Percentiles rank a stretch among this genome's conserved stretches.
These are phyloP conservation scores for Montipora cactus DNA, from an alignment of 64 coral and sea anemone species.

Conservation along the genomic window DNA sequence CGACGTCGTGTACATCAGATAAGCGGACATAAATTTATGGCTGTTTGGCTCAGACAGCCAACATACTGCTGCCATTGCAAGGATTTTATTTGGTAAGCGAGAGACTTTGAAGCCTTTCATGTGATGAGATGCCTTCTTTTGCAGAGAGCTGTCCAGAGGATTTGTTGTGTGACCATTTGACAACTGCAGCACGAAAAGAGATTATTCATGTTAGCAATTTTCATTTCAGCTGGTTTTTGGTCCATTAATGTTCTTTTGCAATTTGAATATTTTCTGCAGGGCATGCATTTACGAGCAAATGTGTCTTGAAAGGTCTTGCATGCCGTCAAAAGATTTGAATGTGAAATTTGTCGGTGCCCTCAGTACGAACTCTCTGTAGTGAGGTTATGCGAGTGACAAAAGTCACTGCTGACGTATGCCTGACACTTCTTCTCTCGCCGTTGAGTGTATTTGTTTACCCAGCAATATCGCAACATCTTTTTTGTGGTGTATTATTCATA, in stretches of 20 bases:
- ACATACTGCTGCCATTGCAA: slow-evolving; percentile 98
- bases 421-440: slow-evolving; percentile 46
- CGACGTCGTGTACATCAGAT: slow-evolving; percentile 93
- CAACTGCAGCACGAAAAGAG: background rate
- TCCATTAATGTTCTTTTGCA: slow-evolving; percentile 33
- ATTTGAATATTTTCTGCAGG: background rate
- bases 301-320: background rate
- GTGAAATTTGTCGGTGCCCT: background rate
- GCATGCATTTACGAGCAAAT: background rate
- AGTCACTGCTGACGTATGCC: slow-evolving; percentile 1
- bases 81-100: slow-evolving; percentile 98
- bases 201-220: background rate
- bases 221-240: slow-evolving; percentile 29
- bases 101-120: background rate
- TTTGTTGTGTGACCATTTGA: slow-evolving; percentile 4
- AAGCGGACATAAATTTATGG: slow-evolving; percentile 98
- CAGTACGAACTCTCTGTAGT: background rate
- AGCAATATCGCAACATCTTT: slow-evolving; percentile 80
- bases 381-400: slow-evolving; percentile 5
- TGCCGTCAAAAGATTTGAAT: background rate
- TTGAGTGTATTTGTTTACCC: slow-evolving; percentile 80
- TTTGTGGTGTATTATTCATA: slow-evolving; percentile 56
- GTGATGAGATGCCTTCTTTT: slow-evolving; percentile 3
- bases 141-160: background rate
- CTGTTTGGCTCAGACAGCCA: slow-evolving; percentile 90